Evolutionary conservation across 2,113 vertebrate species (phyloP).

Genomic region (Sarotherodon lohbergeri): DNA sequence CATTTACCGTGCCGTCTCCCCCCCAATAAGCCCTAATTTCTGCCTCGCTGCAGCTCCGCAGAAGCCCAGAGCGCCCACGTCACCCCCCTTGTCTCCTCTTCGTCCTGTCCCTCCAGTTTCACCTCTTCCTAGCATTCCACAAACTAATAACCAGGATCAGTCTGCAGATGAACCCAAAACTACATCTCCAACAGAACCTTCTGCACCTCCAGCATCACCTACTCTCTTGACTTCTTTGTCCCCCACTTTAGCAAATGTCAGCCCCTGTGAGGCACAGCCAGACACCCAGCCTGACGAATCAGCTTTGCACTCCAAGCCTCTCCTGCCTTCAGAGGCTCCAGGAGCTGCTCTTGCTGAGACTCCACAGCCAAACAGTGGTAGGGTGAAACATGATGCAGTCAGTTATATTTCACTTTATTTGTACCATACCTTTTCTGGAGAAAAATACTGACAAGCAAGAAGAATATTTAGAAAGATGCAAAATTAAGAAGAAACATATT

Average conservation of each 20-base stretch:
- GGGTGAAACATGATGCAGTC: neutral
- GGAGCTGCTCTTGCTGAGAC: slow-evolving; percentile 40
- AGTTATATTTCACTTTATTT: neutral
- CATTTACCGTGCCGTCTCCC: slow-evolving; percentile 32
- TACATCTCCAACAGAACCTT: slow-evolving; percentile 31
- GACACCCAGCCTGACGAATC: slow-evolving; percentile 8
- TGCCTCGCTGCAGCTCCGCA: slow-evolving; percentile 24
- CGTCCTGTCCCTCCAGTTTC: slow-evolving; percentile 18
- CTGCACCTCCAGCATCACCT: slow-evolving; percentile 51
- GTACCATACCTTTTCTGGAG: neutral
- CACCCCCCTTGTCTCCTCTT: slow-evolving; percentile 50
- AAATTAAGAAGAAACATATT: neutral
- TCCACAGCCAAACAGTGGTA: slow-evolving; percentile 55
- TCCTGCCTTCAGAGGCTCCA: slow-evolving; percentile 18
- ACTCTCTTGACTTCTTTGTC: slow-evolving; percentile 26
- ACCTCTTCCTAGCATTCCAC: slow-evolving; percentile 14
- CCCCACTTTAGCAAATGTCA: neutral
- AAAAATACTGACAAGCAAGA: neutral
- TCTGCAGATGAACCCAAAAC: slow-evolving; percentile 3
- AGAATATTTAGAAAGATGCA: neutral
- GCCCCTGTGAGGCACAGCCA: neutral
- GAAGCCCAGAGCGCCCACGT: slow-evolving; percentile 19
- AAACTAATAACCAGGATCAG: neutral
- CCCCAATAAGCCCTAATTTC: slow-evolving; percentile 49
- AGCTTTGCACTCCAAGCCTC: slow-evolving; percentile 26